Conservation (phyloP, 2,888 invertebrate genomes). For the Aphodius sticticus region DNA sequence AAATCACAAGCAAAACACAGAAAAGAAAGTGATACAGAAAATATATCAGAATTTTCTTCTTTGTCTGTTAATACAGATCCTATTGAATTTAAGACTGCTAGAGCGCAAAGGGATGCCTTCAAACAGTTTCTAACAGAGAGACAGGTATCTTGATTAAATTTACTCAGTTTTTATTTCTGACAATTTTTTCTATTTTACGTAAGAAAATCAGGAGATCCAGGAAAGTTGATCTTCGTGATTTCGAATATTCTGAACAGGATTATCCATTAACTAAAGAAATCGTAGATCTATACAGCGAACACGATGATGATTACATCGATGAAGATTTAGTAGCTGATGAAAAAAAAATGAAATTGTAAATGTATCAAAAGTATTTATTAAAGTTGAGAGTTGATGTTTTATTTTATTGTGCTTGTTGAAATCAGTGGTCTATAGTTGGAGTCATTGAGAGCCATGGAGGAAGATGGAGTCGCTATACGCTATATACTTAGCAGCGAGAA, state of each 20-base stretch:
- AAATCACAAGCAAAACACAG: constrained; percentile 52
- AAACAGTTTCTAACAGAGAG: constrained; percentile 65
- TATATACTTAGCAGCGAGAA: too few species aligned
- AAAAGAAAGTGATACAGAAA: constrained; percentile 29
- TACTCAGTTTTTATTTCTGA: constrained; percentile 21
- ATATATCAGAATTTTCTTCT: background rate
- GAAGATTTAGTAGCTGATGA: constrained; percentile 41
- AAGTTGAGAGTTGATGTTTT: background rate
- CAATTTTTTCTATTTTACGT: constrained; percentile 43
- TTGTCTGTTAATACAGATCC: constrained; percentile 48
- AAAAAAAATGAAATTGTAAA: constrained; percentile 5
- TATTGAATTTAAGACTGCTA: constrained; percentile 47
- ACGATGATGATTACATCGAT: constrained; percentile 47
- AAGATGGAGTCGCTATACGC: too few species aligned
- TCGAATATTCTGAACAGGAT: constrained; percentile 52
- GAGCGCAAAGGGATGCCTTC: constrained; percentile 63
- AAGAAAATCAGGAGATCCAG: constrained; percentile 45
- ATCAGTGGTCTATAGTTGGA: too few species aligned
- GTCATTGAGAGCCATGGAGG: too few species aligned
- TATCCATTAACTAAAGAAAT: constrained; percentile 43
- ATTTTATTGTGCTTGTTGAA: background rate
- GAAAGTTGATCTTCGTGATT: constrained; percentile 49
- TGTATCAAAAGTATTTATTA: constrained; percentile 4
- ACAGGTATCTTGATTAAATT: constrained; percentile 54
- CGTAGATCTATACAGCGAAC: constrained; percentile 42